phyloP scores from a whole-genome alignment of 1,140 invertebrate species.

The Ectropis grisescens region DNA sequence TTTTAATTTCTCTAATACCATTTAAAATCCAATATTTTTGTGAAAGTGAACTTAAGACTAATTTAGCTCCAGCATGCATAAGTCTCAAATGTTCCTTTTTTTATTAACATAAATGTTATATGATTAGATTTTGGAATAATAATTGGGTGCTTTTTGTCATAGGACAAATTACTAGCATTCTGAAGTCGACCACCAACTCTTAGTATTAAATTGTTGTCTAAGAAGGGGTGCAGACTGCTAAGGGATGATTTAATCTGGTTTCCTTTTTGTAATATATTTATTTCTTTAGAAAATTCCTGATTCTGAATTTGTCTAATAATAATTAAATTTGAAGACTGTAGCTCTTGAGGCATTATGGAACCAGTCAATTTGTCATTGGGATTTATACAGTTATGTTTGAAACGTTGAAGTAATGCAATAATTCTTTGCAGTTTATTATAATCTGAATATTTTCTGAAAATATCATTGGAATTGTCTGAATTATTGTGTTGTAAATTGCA shows the following conservation, averaged over 20 bases:
- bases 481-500: too few species aligned
- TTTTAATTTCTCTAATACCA: slow-evolving; percentile 7
- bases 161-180: slow-evolving; percentile 12
- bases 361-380: too few species aligned
- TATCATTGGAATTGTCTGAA: too few species aligned
- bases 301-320: slow-evolving; percentile 9
- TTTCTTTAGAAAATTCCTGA: slow-evolving; percentile 5
- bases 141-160: slow-evolving; percentile 21
- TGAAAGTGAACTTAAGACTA: slow-evolving; percentile 12
- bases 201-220: slow-evolving; percentile 16
- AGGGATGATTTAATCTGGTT: slow-evolving; percentile 5
- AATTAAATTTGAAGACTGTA: slow-evolving; percentile 2
- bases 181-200: slow-evolving; percentile 31
- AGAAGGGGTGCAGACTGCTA: slow-evolving; percentile 13
- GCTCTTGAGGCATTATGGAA: neutral
- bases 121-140: slow-evolving; percentile 16
- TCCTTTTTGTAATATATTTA: slow-evolving; percentile 3
- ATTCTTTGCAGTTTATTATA: too few species aligned
- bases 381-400: too few species aligned
- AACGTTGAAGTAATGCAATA: too few species aligned
- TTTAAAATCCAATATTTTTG: slow-evolving; percentile 25
- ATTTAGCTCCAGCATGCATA: slow-evolving; percentile 19
- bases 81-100: slow-evolving; percentile 16
- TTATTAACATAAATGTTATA: slow-evolving; percentile 21
- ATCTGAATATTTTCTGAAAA: too few species aligned